Base-by-base conservation (phyloP, 2,113 vertebrate genomes). In the Otis tarda region DNA sequence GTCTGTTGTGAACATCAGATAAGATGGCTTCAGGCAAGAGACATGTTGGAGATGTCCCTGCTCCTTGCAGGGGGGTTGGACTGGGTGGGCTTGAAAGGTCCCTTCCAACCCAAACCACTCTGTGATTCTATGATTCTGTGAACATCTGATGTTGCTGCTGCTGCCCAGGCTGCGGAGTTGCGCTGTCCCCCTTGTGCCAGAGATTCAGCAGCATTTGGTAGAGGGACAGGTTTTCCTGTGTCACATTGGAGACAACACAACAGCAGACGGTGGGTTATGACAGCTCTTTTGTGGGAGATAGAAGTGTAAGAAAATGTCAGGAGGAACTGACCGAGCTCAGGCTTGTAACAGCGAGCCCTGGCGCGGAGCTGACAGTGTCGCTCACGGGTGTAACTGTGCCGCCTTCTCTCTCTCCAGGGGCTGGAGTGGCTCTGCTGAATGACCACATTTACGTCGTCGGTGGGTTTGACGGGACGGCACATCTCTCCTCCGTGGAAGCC, bases 391-490 rank as follows among this genome's bases (percentile, higher is more conserved):
- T 77, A 25, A 55, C 88, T 17, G 41, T 53, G 76, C 33, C 18
- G 0, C 45, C 65, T 27, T 77, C 37, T 95, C 67, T 91, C 27
- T 55, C 67, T 16, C 9, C 92, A 99, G 99, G 99, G 73, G 99
- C 99, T 5, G 99, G 99, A 24, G 99, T 99, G 88, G 99, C 99
- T 33, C 97, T 99, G 84, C 98, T 99, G 77, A 99, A 99, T 37
- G 99, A 99, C 97, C 99, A 99, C 88, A 99, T 99, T 79, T 99
- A 99, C 6, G 99, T 99, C 5, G 99, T 99, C 15, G 99, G 99
- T 9, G 99, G 99, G 7, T 99, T 99, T 52, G 99, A 99, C 82
- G 99, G 99, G 9, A 99, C 99, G 0, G 99, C 99, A 2, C 99
- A 99, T 89, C 98, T 99, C 3, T 99, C 99, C 91, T 99, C 99